These are phyloP conservation scores for Henricia sp. DNA, from an alignment of 53 echinoderm and acorn worm genomes.

Conservation along the genomic window DNA sequence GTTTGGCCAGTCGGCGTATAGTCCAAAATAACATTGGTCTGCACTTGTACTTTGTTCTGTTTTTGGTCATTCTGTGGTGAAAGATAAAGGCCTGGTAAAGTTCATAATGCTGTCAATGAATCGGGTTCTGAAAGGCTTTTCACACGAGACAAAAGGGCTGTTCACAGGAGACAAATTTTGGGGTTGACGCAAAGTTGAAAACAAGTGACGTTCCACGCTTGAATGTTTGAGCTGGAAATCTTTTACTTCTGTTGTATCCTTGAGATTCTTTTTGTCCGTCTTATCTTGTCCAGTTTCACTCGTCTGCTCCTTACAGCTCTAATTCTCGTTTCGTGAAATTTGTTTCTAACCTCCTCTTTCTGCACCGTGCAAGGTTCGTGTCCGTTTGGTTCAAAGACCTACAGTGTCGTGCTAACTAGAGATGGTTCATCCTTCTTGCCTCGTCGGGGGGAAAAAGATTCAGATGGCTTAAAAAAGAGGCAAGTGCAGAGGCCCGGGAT, in stretches of 20 bases:
- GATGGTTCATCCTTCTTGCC: slow-evolving; percentile 19
- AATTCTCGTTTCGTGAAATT: background rate
- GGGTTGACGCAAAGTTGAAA: too few species aligned
- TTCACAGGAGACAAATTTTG: too few species aligned
- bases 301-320: background rate
- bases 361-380: slow-evolving; percentile 17
- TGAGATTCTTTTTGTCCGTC: background rate
- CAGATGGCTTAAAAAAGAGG: slow-evolving; percentile 29
- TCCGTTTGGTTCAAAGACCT: slow-evolving; percentile 40
- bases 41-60: too few species aligned
- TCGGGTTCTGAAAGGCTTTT: too few species aligned
- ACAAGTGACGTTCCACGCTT: too few species aligned
- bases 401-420: slow-evolving; percentile 22
- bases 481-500: slow-evolving; percentile 49
- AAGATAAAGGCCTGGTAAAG: background rate
- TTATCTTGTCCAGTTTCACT: background rate
- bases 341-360: slow-evolving; percentile 1
- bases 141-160: too few species aligned
- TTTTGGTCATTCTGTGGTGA: too few species aligned
- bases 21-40: too few species aligned
- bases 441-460: background rate
- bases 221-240: too few species aligned
- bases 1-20: too few species aligned
- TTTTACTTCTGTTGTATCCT: too few species aligned
- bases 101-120: too few species aligned